phyloP scores from a whole-genome alignment of 1,140 invertebrate genomes.

The Bathynomus jamesi region DNA sequence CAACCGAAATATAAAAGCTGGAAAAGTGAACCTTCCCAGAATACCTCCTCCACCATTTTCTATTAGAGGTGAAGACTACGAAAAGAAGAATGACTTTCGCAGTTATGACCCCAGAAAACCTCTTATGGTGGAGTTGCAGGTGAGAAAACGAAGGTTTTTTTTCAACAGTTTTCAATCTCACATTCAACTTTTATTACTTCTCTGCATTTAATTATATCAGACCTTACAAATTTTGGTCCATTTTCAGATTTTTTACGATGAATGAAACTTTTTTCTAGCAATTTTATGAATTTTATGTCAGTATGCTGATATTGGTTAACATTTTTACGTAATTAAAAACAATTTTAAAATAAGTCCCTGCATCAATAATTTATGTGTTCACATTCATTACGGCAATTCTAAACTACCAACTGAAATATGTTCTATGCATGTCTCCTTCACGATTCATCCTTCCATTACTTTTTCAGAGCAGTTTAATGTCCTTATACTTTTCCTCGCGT shows the following conservation, averaged over 20 bases:
- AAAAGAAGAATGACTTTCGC: background rate
- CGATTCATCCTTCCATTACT: too few relatives aligned
- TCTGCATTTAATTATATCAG: background rate
- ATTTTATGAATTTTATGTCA: background rate
- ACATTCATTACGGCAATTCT: too few relatives aligned
- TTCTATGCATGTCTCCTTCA: too few relatives aligned
- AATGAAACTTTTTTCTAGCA: background rate
- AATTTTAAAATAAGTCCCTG: too few relatives aligned
- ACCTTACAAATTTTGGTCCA: background rate
- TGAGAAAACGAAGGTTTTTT: background rate
- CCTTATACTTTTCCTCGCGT: too few relatives aligned
- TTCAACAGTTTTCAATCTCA: too few relatives aligned
- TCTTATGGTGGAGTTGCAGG: background rate
- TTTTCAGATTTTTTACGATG: background rate
- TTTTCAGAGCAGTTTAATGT: too few relatives aligned
- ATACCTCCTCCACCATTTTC: background rate
- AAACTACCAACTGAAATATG: too few relatives aligned
- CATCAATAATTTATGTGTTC: too few relatives aligned
- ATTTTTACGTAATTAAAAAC: background rate
- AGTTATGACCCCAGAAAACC: background rate
- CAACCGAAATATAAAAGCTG: background rate
- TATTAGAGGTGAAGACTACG: background rate
- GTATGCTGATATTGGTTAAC: background rate
- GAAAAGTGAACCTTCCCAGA: background rate
- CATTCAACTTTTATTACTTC: too few relatives aligned